These are phyloP conservation scores for Bursaphelenchus mucronatus DNA, from an alignment of 1,140 invertebrate species.

Conservation along the genomic window DNA sequence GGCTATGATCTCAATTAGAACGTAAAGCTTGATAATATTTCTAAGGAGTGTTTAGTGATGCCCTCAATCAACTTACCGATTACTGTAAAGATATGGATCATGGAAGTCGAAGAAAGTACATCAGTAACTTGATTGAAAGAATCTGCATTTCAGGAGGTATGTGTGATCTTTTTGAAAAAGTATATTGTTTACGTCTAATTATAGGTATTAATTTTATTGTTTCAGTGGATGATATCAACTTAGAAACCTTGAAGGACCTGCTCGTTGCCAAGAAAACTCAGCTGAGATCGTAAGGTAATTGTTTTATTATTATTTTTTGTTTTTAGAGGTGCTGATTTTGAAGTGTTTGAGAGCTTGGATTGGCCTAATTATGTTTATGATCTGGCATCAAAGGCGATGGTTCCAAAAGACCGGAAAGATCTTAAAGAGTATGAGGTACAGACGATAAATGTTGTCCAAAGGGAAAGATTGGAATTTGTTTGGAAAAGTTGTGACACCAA, in stretches of 20 bases:
- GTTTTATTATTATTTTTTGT: too few relatives aligned
- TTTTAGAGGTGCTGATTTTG: too few relatives aligned
- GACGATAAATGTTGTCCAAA: too few relatives aligned
- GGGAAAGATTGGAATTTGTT: too few relatives aligned
- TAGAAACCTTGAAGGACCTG: conserved; percentile 16
- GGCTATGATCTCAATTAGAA: not conserved
- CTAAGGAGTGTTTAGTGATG: conserved; percentile 24
- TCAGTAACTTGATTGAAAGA: conserved; percentile 16
- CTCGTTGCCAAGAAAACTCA: conserved; percentile 19
- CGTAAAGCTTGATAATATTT: not conserved
- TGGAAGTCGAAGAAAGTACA: conserved; percentile 20
- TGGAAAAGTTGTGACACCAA: not conserved
- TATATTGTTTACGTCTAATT: not conserved
- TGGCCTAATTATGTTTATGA: too few relatives aligned
- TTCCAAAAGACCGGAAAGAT: too few relatives aligned
- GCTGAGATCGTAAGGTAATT: not conserved
- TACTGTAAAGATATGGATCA: conserved; percentile 25
- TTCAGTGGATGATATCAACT: conserved; percentile 10
- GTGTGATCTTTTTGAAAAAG: not conserved
- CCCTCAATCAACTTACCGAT: conserved; percentile 25
- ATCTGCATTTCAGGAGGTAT: conserved; percentile 2
- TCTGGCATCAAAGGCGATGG: too few relatives aligned
- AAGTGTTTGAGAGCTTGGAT: too few relatives aligned
- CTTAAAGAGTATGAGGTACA: too few relatives aligned
- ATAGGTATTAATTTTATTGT: conserved; percentile 18